Percentiles rank a stretch among this genome's conserved stretches.
Evolutionary conservation across 2,797 vertebrate genomes (phyloP).

Genomic region (Coracias cyanogaster): DNA sequence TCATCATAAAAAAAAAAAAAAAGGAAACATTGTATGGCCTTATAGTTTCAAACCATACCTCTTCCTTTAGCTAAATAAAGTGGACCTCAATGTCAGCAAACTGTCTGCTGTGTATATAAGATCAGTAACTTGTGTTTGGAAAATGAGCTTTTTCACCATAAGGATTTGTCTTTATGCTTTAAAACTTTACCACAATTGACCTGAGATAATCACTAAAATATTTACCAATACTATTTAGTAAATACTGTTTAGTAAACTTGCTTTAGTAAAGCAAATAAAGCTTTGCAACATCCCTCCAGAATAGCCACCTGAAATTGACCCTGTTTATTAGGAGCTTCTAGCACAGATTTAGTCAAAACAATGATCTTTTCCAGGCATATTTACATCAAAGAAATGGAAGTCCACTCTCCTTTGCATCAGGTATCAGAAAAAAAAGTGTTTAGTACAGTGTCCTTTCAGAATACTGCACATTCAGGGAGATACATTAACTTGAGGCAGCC

Average conservation of each 20-base stretch:
- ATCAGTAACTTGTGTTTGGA: neutral
- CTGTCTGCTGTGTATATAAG: neutral
- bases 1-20: neutral
- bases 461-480: neutral
- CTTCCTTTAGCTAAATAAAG: neutral
- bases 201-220: neutral
- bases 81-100: neutral
- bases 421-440: neutral
- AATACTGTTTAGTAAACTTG: neutral
- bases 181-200: neutral
- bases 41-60: neutral
- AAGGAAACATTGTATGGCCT: neutral
- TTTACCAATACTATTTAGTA: conserved; percentile 13
- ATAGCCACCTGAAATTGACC: neutral
- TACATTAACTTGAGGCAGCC: neutral
- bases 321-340: neutral
- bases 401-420: neutral
- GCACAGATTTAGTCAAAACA: neutral
- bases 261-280: neutral
- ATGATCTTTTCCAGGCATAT: neutral
- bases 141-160: neutral
- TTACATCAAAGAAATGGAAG: neutral
- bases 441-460: neutral
- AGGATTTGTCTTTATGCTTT: neutral
- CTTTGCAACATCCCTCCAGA: neutral